Evolutionary conservation across 2,797 vertebrate species (phyloP).

Genomic region (Coracias cyanogaster): DNA sequence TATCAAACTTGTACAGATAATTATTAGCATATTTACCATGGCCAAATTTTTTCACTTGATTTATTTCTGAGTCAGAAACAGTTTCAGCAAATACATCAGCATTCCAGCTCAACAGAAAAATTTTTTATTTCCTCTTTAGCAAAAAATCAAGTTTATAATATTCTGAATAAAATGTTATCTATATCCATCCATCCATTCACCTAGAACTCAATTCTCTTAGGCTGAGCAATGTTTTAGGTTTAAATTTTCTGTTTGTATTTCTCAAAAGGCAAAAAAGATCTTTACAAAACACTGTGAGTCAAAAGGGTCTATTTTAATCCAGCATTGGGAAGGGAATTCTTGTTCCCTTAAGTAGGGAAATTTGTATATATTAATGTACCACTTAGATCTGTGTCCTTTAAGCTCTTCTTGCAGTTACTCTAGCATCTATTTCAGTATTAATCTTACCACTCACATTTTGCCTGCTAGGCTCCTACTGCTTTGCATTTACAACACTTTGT

Average conservation of each 20-base stretch:
- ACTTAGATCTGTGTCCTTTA: slow-evolving; percentile 1
- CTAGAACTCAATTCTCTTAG: slow-evolving; percentile 29
- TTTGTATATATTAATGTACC: slow-evolving; percentile 31
- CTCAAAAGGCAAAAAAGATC: slow-evolving; percentile 4
- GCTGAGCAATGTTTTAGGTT: slow-evolving; percentile 1
- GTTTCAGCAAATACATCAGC: slow-evolving; percentile 5
- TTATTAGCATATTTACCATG: slow-evolving; percentile 45
- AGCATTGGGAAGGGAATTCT: slow-evolving; percentile 15
- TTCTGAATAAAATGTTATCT: slow-evolving; percentile 47
- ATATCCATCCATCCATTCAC: slow-evolving; percentile 26
- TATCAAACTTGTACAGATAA: slow-evolving; percentile 42
- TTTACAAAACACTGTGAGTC: neutral
- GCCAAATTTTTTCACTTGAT: slow-evolving; percentile 35
- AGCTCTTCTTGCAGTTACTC: neutral
- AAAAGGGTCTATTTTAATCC: neutral
- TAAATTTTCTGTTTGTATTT: slow-evolving; percentile 12
- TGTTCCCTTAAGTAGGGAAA: neutral
- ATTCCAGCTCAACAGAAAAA: neutral
- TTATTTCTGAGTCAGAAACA: slow-evolving; percentile 40
- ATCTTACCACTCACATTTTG: neutral
- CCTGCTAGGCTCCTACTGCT: neutral
- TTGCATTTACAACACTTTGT: neutral
- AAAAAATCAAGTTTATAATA: slow-evolving; percentile 27
- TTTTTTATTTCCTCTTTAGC: slow-evolving; percentile 21
- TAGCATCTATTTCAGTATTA: slow-evolving; percentile 27